Conservation (phyloP, 2,888 invertebrate genomes). For the Metalampra italica region DNA sequence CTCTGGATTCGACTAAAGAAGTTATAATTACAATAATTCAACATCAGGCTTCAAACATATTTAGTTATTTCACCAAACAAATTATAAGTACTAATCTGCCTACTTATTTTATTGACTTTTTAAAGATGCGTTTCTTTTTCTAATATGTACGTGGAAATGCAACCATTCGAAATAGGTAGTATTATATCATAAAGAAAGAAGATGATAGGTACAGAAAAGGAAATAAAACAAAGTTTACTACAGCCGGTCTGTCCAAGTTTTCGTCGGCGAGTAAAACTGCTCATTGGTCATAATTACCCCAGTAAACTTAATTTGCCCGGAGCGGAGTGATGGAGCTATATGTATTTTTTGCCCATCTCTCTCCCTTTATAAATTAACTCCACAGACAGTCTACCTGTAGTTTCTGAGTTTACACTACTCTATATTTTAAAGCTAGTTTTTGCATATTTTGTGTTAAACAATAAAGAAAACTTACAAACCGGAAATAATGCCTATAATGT, state of each 20-base stretch:
- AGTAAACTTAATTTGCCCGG: constrained; percentile 53
- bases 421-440: background rate
- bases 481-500: no score
- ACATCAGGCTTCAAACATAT: no score
- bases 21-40: no score
- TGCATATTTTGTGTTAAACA: no score
- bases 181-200: background rate
- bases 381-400: background rate
- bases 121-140: background rate
- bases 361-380: constrained; percentile 1
- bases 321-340: constrained; percentile 23
- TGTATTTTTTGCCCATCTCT: constrained; percentile 10
- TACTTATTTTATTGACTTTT: no score
- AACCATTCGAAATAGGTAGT: background rate
- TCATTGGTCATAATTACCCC: constrained; percentile 66
- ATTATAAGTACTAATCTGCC: no score
- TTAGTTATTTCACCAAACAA: no score
- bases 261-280: constrained; percentile 33
- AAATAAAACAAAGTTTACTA: constrained; percentile 36
- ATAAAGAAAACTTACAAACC: no score
- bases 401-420: background rate
- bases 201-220: constrained; percentile 4
- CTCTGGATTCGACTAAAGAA: no score
- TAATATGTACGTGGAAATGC: no score
- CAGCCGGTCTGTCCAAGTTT: constrained; percentile 39